Evolutionary conservation across 1,140 invertebrate genomes (phyloP).

Genomic region (Colletes latitarsis): DNA sequence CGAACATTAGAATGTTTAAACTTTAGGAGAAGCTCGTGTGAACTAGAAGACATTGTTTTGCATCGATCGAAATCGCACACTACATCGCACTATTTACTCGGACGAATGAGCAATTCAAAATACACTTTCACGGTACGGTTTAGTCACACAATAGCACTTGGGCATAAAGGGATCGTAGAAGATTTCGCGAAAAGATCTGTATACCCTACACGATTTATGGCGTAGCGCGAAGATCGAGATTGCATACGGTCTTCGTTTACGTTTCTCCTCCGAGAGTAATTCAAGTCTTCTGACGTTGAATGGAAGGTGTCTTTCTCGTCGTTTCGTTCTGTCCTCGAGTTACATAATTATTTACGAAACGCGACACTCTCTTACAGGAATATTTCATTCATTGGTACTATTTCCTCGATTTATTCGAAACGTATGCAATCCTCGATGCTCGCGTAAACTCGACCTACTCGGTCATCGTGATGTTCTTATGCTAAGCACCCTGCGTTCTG

Average conservation of each 20-base stretch:
- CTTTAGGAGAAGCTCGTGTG: too few relatives aligned
- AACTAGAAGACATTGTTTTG: not conserved
- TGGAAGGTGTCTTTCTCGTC: not conserved
- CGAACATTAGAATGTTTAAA: conserved; percentile 15
- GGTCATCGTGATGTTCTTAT: conserved; percentile 61
- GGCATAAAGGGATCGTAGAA: not conserved
- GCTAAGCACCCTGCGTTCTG: conserved; percentile 50
- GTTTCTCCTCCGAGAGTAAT: not conserved
- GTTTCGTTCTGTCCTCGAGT: not conserved
- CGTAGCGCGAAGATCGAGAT: conserved; percentile 6
- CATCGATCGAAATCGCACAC: not conserved
- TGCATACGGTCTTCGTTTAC: conserved; percentile 1
- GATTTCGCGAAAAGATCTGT: not conserved
- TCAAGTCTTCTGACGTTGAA: not conserved
- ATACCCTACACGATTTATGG: not conserved
- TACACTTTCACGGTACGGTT: not conserved
- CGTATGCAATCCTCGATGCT: conserved; percentile 3
- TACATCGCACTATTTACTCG: not conserved
- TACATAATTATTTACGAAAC: not conserved
- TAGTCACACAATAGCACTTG: not conserved
- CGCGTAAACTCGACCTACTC: conserved; percentile 60
- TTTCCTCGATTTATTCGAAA: not conserved
- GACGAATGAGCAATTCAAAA: not conserved
- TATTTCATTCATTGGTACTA: not conserved
- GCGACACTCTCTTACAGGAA: not conserved